Conservation (phyloP, 1,140 invertebrate genomes). For the Nylanderia fulva region DNA sequence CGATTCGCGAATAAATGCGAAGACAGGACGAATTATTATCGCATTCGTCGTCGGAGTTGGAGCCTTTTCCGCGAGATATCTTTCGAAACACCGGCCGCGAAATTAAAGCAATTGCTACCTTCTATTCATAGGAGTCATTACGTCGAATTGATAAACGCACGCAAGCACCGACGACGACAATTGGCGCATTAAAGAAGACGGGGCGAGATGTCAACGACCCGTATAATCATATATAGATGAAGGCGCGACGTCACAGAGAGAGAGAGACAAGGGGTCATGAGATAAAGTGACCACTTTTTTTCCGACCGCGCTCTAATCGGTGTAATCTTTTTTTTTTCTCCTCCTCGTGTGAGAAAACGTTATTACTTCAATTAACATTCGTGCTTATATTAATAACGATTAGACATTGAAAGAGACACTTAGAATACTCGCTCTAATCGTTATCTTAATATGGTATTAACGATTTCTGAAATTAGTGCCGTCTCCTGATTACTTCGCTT, state of each 20-base stretch:
- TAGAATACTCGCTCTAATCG: neutral
- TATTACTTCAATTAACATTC: neutral
- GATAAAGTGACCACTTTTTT: conserved; percentile 12
- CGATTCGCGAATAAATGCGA: neutral
- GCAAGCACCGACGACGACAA: conserved; percentile 46
- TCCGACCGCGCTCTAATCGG: neutral
- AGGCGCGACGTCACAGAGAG: neutral
- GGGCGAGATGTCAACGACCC: conserved; percentile 44
- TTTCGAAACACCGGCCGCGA: conserved; percentile 33
- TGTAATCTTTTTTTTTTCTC: neutral
- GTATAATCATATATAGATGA: conserved; percentile 57
- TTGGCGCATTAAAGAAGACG: conserved; percentile 53
- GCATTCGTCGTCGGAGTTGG: neutral
- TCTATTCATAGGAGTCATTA: conserved; percentile 56
- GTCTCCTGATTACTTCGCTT: neutral
- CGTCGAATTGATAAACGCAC: conserved; percentile 59
- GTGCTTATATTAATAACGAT: neutral
- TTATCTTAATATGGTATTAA: conserved; percentile 2
- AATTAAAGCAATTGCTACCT: conserved; percentile 58
- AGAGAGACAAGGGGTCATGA: neutral
- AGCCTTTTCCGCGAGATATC: conserved; percentile 33
- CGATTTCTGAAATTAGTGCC: neutral
- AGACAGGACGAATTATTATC: neutral
- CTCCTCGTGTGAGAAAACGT: neutral
- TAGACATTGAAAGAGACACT: neutral